A percentile compares a stretch with the other conserved stretches of the same genome.
phyloP scores from a whole-genome alignment of 30 jellyfish, hydroid and myxozoan genomes.

The Cassiopea xamachana region DNA sequence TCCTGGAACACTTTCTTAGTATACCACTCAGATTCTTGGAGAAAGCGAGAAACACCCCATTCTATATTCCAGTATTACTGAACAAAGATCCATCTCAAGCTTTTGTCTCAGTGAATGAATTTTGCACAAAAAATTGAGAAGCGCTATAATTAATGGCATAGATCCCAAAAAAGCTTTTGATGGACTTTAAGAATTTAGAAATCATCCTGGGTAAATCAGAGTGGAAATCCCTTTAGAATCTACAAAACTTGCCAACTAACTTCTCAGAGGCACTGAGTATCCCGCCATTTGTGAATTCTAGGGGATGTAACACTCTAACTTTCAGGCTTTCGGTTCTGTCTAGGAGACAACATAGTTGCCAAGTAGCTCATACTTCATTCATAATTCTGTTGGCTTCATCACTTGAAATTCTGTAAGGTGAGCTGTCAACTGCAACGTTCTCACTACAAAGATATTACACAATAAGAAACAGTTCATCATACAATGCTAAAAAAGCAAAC shows the following conservation, averaged over 20 bases:
- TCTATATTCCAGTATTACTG: too few relatives aligned
- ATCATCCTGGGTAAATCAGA: background rate
- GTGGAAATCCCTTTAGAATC: background rate
- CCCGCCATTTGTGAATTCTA: too few relatives aligned
- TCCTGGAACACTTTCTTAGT: too few relatives aligned
- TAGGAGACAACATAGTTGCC: background rate
- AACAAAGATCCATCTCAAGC: too few relatives aligned
- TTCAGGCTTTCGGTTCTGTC: background rate
- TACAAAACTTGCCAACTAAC: background rate
- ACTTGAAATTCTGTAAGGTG: constrained; percentile 75
- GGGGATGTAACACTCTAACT: background rate
- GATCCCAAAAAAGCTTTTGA: background rate
- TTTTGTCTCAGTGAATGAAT: too few relatives aligned
- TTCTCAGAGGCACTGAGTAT: background rate
- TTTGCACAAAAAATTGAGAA: too few relatives aligned
- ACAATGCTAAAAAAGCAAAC: background rate
- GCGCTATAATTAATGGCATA: background rate
- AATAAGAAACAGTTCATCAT: background rate
- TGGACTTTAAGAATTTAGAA: too few relatives aligned
- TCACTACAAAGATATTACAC: constrained; percentile 57
- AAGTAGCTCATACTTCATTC: background rate
- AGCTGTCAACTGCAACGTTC: constrained; percentile 72
- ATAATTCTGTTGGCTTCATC: constrained; percentile 66
- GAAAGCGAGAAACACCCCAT: too few relatives aligned
- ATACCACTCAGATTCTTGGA: too few relatives aligned